A percentile compares a stretch with the other conserved stretches of the same genome.
Conservation (phyloP, 53 echinoderm and acorn worm species). For the Echinarachnius parma region DNA sequence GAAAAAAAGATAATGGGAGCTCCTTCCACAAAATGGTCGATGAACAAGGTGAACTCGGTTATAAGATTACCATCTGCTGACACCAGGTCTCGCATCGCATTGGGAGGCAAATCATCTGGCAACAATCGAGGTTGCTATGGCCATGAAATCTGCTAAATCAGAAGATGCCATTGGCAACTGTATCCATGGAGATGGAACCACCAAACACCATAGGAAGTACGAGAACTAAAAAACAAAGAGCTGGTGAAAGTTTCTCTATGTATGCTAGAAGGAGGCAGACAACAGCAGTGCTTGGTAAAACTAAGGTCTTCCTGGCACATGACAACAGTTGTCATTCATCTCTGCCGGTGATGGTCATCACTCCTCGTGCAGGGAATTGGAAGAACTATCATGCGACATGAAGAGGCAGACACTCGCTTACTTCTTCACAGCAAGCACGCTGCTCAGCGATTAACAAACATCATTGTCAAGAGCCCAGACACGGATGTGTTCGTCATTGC, state of each 20-base stretch:
- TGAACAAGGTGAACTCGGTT: slow-evolving; percentile 26
- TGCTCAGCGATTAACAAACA: background rate
- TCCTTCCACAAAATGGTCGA: slow-evolving; percentile 18
- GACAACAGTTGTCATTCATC: slow-evolving; percentile 49
- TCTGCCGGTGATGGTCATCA: background rate
- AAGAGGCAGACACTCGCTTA: no score
- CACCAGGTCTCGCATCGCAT: no score
- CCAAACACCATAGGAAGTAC: no score
- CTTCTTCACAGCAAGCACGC: slow-evolving; percentile 38
- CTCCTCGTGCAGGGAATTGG: slow-evolving; percentile 14
- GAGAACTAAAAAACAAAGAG: slow-evolving; percentile 51
- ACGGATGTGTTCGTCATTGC: slow-evolving; percentile 55
- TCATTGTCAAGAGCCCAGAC: slow-evolving; percentile 59
- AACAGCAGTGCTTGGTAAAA: no score
- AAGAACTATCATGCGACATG: slow-evolving; percentile 23
- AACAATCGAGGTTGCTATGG: no score
- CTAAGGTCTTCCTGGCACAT: slow-evolving; percentile 53
- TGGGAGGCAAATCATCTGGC: no score
- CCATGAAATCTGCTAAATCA: no score
- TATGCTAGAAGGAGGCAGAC: slow-evolving; percentile 36
- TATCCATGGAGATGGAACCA: no score
- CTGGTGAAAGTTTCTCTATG: slow-evolving; percentile 54
- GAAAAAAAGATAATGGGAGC: slow-evolving; percentile 40
- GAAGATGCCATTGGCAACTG: no score
- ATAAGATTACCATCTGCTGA: no score